A percentile compares a stretch with the other conserved stretches of the same genome.
Conservation (phyloP, 2,113 vertebrate species). For the Nettapus auritus region DNA sequence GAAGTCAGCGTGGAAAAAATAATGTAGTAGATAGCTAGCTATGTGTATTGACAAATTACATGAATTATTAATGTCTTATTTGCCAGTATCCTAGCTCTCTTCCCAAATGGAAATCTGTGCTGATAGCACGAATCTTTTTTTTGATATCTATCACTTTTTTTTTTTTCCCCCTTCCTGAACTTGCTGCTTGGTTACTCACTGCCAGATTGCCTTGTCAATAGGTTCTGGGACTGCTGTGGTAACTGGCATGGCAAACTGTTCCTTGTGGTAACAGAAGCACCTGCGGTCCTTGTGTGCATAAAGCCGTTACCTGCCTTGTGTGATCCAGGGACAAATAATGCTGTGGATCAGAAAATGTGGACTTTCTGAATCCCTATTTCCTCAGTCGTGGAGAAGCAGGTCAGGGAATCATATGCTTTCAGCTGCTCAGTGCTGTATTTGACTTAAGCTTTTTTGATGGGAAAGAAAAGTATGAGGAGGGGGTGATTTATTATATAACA, state of each 20-base stretch:
- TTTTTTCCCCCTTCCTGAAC: fast-evolving
- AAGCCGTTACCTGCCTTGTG: background rate
- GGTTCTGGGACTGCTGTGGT: background rate
- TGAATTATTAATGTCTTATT: background rate
- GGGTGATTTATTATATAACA: background rate
- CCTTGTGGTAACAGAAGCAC: background rate
- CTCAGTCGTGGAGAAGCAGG: background rate
- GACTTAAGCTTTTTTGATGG: background rate
- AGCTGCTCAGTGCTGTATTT: background rate
- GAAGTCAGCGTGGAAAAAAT: background rate
- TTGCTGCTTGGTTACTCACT: background rate
- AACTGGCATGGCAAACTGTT: background rate
- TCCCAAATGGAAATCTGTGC: background rate
- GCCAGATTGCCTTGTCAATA: background rate
- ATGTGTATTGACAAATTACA: background rate
- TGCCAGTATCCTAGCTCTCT: background rate
- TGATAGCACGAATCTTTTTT: background rate
- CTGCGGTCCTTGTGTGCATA: background rate
- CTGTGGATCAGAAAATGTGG: background rate
- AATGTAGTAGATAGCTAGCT: background rate
- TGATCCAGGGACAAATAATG: background rate
- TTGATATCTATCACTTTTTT: background rate
- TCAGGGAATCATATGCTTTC: background rate
- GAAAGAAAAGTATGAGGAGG: background rate
- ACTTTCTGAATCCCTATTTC: background rate